A percentile compares a stretch with the other conserved stretches of the same genome.
These are phyloP conservation scores for Sparus aurata DNA, from an alignment of 2,797 vertebrate species.

Conservation along the genomic window DNA sequence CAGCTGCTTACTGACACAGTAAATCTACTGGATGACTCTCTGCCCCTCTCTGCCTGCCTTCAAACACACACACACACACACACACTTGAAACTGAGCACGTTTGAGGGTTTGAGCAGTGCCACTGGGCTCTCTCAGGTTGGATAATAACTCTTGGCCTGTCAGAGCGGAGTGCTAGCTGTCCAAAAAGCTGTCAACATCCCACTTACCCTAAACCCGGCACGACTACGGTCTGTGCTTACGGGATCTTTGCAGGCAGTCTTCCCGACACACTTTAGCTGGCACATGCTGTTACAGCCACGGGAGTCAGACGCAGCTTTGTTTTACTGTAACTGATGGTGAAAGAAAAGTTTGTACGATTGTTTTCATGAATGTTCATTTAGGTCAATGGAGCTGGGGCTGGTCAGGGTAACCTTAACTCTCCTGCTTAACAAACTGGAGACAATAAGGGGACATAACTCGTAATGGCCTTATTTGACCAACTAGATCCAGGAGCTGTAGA, in stretches of 20 bases:
- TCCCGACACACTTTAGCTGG: slow-evolving; percentile 74
- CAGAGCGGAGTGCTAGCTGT: slow-evolving; percentile 70
- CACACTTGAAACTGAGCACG: slow-evolving; percentile 59
- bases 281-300: slow-evolving; percentile 54
- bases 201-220: slow-evolving; percentile 80
- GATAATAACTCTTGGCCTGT: slow-evolving; percentile 83
- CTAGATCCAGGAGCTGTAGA: neutral
- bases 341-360: slow-evolving; percentile 45
- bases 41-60: slow-evolving; percentile 63
- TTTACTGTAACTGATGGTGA: slow-evolving; percentile 41
- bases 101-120: slow-evolving; percentile 72
- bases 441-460: neutral
- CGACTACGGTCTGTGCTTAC: slow-evolving; percentile 69
- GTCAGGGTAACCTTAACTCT: neutral
- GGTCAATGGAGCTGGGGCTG: neutral
- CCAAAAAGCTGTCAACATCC: slow-evolving; percentile 85
- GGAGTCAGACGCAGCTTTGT: slow-evolving; percentile 40
- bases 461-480: neutral
- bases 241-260: slow-evolving; percentile 74
- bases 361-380: slow-evolving; percentile 34
- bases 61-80: slow-evolving; percentile 50
- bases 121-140: slow-evolving; percentile 80
- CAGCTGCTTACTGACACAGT: slow-evolving; percentile 83
- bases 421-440: neutral
- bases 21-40: slow-evolving; percentile 77